Conservation (phyloP, 2,797 vertebrate species). For the Cossypha polioptera region DNA sequence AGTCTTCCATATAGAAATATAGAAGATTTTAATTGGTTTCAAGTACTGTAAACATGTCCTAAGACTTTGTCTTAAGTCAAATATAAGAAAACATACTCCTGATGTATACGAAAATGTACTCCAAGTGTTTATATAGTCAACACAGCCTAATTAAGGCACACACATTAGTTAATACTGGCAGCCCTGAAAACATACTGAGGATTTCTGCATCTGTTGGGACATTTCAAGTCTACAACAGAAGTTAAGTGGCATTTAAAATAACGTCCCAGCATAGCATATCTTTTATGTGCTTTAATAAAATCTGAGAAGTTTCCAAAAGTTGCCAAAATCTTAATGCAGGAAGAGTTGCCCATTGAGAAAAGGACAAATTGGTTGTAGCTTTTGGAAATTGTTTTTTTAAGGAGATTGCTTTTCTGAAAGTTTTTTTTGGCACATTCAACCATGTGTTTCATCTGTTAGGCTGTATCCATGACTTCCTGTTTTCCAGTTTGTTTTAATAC, state of each 20-base stretch:
- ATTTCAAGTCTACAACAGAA: neutral
- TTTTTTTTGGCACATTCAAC: neutral
- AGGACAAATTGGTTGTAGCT: neutral
- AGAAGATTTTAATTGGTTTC: neutral
- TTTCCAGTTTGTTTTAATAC: neutral
- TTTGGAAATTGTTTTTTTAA: neutral
- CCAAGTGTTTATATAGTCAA: neutral
- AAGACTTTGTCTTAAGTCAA: neutral
- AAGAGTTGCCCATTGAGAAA: neutral
- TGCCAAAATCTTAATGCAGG: neutral
- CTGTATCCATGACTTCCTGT: neutral
- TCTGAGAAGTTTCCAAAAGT: neutral
- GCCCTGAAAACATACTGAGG: neutral
- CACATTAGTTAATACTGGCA: neutral
- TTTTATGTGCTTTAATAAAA: neutral
- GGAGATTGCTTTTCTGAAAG: neutral
- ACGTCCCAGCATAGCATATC: rapidly evolving
- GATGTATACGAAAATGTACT: neutral
- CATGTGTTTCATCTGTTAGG: neutral
- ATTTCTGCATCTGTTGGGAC: neutral
- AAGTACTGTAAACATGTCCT: neutral
- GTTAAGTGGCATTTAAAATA: neutral
- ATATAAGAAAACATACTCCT: neutral
- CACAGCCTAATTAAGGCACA: neutral
- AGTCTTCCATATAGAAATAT: neutral